These are phyloP conservation scores for Drosophila lacertosa DNA, from an alignment of 1,140 invertebrate species.

Conservation along the genomic window DNA sequence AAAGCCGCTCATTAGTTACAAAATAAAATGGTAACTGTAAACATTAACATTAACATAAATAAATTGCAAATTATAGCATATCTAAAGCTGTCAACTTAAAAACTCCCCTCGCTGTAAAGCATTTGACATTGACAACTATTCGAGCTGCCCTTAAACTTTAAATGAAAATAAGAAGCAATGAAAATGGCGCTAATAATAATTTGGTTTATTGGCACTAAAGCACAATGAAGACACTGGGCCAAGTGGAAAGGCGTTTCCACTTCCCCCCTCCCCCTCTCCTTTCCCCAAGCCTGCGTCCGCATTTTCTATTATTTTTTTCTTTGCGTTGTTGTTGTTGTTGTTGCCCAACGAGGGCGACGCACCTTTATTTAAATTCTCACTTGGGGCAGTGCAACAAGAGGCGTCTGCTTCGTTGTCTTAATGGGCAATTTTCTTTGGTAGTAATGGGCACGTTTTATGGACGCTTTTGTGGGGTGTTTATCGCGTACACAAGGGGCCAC, in stretches of 20 bases:
- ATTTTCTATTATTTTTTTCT: constrained; percentile 63
- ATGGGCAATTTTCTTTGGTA: constrained; percentile 83
- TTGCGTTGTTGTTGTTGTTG: constrained; percentile 21
- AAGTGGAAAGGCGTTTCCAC: constrained; percentile 58
- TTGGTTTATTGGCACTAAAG: constrained; percentile 84
- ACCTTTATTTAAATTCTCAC: constrained; percentile 82
- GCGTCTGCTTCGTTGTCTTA: constrained; percentile 72
- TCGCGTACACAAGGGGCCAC: constrained; percentile 47
- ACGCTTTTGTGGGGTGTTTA: constrained; percentile 84
- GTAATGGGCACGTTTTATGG: constrained; percentile 83
- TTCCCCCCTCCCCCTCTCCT: constrained; percentile 14
- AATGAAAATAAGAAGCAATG: constrained; percentile 63
- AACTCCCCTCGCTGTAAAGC: too few relatives aligned
- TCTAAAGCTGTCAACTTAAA: constrained; percentile 41
- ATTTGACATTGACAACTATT: too few relatives aligned
- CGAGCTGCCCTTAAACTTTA: too few relatives aligned
- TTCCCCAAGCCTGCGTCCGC: too few relatives aligned
- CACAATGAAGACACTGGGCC: constrained; percentile 71
- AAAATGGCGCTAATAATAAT: constrained; percentile 84
- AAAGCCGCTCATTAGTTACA: constrained; percentile 61
- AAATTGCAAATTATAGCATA: too few relatives aligned
- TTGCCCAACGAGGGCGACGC: constrained; percentile 58
- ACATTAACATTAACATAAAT: too few relatives aligned
- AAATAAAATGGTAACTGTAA: constrained; percentile 22
- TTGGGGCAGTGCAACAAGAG: constrained; percentile 52